phyloP scores from a whole-genome alignment of 92 coral and sea anemone genomes.

The Galaxea fascicularis region DNA sequence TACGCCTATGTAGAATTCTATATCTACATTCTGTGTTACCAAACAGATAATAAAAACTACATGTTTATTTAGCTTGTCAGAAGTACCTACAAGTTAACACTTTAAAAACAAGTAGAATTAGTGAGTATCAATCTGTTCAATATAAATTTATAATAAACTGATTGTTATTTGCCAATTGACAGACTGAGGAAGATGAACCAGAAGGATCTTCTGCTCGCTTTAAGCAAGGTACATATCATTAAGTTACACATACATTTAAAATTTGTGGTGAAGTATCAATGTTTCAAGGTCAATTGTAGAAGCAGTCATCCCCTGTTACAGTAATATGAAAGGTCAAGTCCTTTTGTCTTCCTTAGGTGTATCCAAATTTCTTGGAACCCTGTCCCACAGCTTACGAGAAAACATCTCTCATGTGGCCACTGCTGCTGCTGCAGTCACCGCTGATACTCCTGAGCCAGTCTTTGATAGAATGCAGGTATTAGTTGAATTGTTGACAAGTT shows the following conservation, averaged over 20 bases:
- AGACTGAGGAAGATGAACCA: conserved; percentile 82
- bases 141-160: too few species aligned
- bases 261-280: neutral
- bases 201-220: conserved; percentile 75
- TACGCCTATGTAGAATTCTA: too few species aligned
- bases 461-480: conserved; percentile 94
- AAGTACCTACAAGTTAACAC: too few species aligned
- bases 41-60: too few species aligned
- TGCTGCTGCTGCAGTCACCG: conserved; percentile 61
- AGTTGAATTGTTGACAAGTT: too few species aligned
- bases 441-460: conserved; percentile 73
- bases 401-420: conserved; percentile 78
- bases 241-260: neutral
- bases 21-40: too few species aligned
- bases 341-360: conserved; percentile 53
- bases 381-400: conserved; percentile 77
- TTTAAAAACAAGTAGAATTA: too few species aligned
- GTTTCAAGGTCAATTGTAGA: too few species aligned
- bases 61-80: too few species aligned
- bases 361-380: conserved; percentile 80
- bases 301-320: too few species aligned
- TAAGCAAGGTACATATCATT: conserved; percentile 66
- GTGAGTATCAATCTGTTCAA: too few species aligned
- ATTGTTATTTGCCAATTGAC: neutral
- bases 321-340: too few species aligned